Conservation (phyloP, 1,140 invertebrate species). For the Penaeus indicus region DNA sequence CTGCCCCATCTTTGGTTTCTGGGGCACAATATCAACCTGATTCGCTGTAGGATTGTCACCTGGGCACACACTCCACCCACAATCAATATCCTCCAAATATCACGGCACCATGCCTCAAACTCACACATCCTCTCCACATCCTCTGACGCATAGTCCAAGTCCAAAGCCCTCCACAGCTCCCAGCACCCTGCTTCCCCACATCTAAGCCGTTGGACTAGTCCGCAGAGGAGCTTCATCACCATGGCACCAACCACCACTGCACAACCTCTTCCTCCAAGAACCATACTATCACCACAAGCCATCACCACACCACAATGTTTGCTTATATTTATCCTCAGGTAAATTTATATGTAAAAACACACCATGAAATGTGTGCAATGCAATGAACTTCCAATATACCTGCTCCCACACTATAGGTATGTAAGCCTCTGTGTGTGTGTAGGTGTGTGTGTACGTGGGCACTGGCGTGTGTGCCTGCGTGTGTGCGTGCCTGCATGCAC, state of each 20-base stretch:
- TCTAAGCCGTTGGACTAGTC: slow-evolving; percentile 49
- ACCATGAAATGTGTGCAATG: too few relatives aligned
- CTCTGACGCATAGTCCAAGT: slow-evolving; percentile 36
- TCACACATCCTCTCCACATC: slow-evolving; percentile 44
- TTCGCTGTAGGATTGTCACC: slow-evolving; percentile 15
- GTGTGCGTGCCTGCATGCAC: too few relatives aligned
- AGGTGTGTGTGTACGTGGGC: too few relatives aligned
- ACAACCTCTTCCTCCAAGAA: slow-evolving; percentile 47
- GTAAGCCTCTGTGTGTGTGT: too few relatives aligned
- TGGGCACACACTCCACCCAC: slow-evolving; percentile 44
- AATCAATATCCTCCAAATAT: slow-evolving; percentile 41
- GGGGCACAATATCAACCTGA: slow-evolving; percentile 44
- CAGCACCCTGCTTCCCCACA: slow-evolving; percentile 53
- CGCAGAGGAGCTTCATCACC: slow-evolving; percentile 46
- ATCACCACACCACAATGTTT: slow-evolving; percentile 59
- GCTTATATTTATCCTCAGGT: too few relatives aligned
- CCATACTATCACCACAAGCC: slow-evolving; percentile 47
- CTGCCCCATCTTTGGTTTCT: slow-evolving; percentile 32
- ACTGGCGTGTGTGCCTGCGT: too few relatives aligned
- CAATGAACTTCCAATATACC: too few relatives aligned
- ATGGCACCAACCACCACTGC: slow-evolving; percentile 51
- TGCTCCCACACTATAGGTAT: too few relatives aligned
- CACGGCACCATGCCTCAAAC: slow-evolving; percentile 28
- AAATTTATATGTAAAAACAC: too few relatives aligned
- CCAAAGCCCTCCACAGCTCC: slow-evolving; percentile 19